A percentile compares a stretch with the other conserved stretches of the same genome.
These are phyloP conservation scores for Caloenas nicobarica DNA, from an alignment of 2,113 vertebrate species.

Conservation along the genomic window DNA sequence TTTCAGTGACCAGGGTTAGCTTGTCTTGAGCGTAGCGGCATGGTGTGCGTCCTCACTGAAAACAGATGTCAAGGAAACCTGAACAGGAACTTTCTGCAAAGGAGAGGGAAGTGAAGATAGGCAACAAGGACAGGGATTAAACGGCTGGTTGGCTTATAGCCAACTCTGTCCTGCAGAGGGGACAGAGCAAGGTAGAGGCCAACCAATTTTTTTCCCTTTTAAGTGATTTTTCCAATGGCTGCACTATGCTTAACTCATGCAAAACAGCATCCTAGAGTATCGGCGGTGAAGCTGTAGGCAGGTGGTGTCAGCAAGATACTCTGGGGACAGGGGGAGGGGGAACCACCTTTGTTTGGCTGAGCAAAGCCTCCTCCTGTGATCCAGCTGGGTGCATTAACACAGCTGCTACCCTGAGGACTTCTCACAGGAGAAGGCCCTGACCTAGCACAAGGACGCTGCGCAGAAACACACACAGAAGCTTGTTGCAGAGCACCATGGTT, in stretches of 20 bases:
- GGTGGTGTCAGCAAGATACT: neutral
- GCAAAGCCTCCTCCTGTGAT: neutral
- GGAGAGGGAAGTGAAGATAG: neutral
- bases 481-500: neutral
- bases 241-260: neutral
- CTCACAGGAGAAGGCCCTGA: neutral
- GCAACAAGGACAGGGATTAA: neutral
- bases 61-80: neutral
- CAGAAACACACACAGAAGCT: neutral
- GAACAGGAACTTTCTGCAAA: neutral
- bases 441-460: neutral
- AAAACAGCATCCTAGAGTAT: neutral
- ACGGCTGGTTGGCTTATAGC: neutral
- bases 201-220: neutral
- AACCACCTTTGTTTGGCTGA: neutral
- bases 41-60: neutral
- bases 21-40: neutral
- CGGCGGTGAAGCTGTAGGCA: neutral
- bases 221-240: neutral
- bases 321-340: accelerated
- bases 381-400: neutral
- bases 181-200: neutral
- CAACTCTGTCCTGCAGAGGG: neutral
- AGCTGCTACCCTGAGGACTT: too few relatives aligned
- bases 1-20: neutral